A percentile compares a stretch with the other conserved stretches of the same genome.
These are phyloP conservation scores for Lithophane leautieri DNA, from an alignment of 2,888 invertebrate genomes.

Conservation along the genomic window DNA sequence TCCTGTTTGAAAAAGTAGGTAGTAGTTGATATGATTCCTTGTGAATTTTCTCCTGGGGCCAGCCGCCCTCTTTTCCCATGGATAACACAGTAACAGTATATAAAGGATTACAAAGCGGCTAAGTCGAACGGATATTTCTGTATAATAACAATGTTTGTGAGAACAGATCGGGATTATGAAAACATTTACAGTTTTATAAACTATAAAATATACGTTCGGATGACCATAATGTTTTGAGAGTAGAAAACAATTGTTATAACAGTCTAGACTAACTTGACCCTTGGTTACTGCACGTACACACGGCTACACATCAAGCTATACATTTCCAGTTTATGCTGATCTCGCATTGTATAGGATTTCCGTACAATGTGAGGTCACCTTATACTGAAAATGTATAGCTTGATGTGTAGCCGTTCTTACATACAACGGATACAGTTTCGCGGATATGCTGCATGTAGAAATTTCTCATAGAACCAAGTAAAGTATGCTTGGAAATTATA, in stretches of 20 bases:
- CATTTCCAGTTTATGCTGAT: no score
- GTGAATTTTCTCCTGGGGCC: background rate
- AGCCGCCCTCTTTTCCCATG: background rate
- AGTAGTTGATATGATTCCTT: background rate
- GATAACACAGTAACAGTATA: no score
- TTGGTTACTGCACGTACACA: background rate
- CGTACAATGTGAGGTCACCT: no score
- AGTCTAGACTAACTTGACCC: background rate
- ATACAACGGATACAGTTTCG: background rate
- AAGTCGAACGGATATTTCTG: background rate
- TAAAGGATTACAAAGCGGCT: background rate
- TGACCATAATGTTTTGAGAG: background rate
- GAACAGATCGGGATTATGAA: constrained; percentile 1
- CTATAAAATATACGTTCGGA: background rate
- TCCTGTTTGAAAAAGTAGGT: background rate
- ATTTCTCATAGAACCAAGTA: background rate
- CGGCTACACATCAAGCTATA: no score
- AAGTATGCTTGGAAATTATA: background rate
- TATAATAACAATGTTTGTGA: background rate
- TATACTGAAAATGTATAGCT: no score
- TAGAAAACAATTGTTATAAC: background rate
- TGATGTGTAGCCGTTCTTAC: no score
- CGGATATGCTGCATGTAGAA: background rate
- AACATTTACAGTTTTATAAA: background rate
- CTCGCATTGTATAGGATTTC: no score